Conservation (phyloP, 2,797 vertebrate species). For the Pogoniulus pusillus region DNA sequence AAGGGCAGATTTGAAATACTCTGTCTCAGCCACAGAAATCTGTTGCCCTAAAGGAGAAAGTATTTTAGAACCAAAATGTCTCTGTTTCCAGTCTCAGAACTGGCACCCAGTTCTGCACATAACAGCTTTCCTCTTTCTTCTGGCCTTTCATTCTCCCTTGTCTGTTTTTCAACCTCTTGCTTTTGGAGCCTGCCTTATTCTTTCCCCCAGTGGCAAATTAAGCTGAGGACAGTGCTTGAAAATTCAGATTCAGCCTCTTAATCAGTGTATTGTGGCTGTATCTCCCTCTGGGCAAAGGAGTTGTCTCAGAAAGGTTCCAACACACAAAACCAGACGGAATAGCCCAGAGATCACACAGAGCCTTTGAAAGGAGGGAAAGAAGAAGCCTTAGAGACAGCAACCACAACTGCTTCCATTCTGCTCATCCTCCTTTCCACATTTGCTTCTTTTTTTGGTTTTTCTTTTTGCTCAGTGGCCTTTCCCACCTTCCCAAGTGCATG, state of each 20-base stretch:
- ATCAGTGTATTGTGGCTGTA: not conserved
- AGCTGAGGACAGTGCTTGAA: not conserved
- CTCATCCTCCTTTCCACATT: not conserved
- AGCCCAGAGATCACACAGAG: not conserved
- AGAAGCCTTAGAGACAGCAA: not conserved
- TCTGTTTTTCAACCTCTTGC: not conserved
- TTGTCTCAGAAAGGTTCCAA: not conserved
- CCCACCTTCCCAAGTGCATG: not conserved
- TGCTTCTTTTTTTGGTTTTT: not conserved
- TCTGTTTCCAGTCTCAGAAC: not conserved
- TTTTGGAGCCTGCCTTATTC: not conserved
- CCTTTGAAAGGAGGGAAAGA: not conserved
- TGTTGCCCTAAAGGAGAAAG: not conserved
- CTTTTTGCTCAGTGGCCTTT: not conserved
- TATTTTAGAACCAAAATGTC: not conserved
- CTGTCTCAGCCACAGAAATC: not conserved
- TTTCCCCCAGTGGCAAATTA: conserved; percentile 9
- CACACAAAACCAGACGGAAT: not conserved
- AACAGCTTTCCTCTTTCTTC: not conserved
- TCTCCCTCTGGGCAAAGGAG: not conserved
- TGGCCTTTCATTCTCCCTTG: not conserved
- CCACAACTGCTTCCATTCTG: not conserved
- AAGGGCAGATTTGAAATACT: not conserved
- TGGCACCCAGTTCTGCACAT: not conserved
- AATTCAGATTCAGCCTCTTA: not conserved